Percentiles rank a stretch among this genome's conserved stretches.
Evolutionary conservation across 1,140 invertebrate genomes (phyloP).

Genomic region (Cotesia glomerata): DNA sequence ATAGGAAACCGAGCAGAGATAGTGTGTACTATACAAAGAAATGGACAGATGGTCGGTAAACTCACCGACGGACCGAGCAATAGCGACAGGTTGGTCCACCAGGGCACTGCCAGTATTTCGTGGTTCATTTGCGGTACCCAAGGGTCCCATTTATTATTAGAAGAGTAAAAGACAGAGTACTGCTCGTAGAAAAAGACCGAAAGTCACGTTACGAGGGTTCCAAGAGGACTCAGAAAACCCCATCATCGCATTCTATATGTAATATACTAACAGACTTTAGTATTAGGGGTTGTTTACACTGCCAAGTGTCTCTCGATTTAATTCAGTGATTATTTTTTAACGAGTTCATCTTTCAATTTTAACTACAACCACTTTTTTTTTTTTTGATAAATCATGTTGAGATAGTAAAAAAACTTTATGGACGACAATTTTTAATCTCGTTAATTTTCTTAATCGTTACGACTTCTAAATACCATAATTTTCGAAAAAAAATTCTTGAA

Average conservation of each 20-base stretch:
- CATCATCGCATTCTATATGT: neutral
- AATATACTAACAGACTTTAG: constrained; percentile 18
- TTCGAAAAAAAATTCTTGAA: too few species aligned
- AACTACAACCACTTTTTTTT: neutral
- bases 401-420: too few species aligned
- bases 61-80: constrained; percentile 44
- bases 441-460: too few species aligned
- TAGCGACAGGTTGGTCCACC: constrained; percentile 62
- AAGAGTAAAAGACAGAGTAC: constrained; percentile 38
- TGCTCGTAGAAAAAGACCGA: neutral
- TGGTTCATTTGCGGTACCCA: constrained; percentile 66
- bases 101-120: constrained; percentile 58
- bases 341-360: constrained; percentile 43
- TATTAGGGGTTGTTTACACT: constrained; percentile 58
- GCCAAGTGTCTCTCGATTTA: constrained; percentile 59
- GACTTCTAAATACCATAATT: too few species aligned
- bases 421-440: too few species aligned
- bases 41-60: constrained; percentile 56
- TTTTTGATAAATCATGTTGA: too few species aligned
- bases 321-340: constrained; percentile 65
- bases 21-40: neutral
- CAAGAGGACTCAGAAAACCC: neutral
- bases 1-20: constrained; percentile 11
- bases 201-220: neutral
- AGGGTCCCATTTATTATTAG: constrained; percentile 63